phyloP scores from a whole-genome alignment of 1,140 invertebrate species.

The Sycobia sp. region DNA sequence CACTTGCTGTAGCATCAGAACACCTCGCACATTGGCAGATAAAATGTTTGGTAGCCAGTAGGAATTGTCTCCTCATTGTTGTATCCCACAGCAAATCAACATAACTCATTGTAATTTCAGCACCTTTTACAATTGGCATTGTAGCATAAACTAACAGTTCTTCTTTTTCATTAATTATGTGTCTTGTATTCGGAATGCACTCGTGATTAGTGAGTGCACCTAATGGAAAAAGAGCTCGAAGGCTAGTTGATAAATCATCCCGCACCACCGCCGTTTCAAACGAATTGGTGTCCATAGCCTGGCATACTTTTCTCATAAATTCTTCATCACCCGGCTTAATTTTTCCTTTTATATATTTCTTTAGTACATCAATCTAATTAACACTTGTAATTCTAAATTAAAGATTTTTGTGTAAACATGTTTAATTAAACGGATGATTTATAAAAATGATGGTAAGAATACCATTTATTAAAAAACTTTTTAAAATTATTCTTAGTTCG shows the following conservation, averaged over 20 bases:
- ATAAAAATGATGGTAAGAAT: no score
- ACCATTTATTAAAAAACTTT: no score
- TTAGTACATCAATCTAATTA: slow-evolving; percentile 62
- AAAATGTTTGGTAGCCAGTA: slow-evolving; percentile 77
- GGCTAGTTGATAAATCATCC: slow-evolving; percentile 58
- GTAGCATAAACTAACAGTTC: slow-evolving; percentile 70
- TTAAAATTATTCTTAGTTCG: no score
- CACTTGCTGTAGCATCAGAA: slow-evolving; percentile 68
- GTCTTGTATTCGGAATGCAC: slow-evolving; percentile 76
- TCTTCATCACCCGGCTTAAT: slow-evolving; percentile 63
- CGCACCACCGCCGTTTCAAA: slow-evolving; percentile 67
- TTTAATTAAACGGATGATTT: no score
- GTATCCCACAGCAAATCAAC: slow-evolving; percentile 77
- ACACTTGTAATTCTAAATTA: neutral
- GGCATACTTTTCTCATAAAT: slow-evolving; percentile 67
- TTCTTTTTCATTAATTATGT: slow-evolving; percentile 66
- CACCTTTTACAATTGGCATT: slow-evolving; percentile 66
- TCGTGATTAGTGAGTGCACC: slow-evolving; percentile 76
- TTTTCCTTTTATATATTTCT: slow-evolving; percentile 64
- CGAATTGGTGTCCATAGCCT: slow-evolving; percentile 74
- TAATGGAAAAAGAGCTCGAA: slow-evolving; percentile 75
- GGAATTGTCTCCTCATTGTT: slow-evolving; percentile 67
- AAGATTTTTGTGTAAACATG: no score
- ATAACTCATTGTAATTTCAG: slow-evolving; percentile 76
- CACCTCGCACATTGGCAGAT: slow-evolving; percentile 74